phyloP scores from a whole-genome alignment of 2,797 vertebrate genomes.

The Avahi laniger region DNA sequence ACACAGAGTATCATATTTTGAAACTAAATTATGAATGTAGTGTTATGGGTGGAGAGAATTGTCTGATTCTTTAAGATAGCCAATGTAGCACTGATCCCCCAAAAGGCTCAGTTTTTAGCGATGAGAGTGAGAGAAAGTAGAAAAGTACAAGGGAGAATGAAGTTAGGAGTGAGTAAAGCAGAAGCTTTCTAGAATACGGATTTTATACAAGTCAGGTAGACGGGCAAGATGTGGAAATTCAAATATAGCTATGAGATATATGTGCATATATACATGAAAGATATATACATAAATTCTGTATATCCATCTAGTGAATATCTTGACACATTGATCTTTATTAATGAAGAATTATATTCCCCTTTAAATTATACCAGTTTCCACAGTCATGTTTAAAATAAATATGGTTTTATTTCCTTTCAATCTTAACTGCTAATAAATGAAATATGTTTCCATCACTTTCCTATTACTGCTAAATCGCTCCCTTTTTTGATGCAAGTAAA shows the following conservation, averaged over 20 bases:
- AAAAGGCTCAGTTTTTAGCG: neutral
- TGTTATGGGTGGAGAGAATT: neutral
- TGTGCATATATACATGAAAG: neutral
- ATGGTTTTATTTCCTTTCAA: neutral
- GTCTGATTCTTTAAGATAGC: neutral
- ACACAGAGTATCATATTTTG: neutral
- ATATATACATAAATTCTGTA: neutral
- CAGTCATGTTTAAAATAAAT: slow-evolving; percentile 29
- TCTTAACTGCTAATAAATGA: slow-evolving; percentile 12
- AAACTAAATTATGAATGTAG: neutral
- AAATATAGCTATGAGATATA: neutral
- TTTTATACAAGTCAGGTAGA: neutral
- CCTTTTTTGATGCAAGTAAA: slow-evolving; percentile 18
- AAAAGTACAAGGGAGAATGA: neutral
- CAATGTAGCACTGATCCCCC: neutral
- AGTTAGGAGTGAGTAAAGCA: neutral
- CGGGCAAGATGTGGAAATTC: neutral
- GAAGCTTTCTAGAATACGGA: neutral
- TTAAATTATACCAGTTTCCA: neutral
- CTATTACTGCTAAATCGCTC: neutral
- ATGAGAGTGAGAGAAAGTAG: accelerated
- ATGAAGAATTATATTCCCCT: neutral
- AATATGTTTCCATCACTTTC: neutral
- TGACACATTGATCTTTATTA: neutral
- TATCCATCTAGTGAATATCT: neutral